A percentile compares a stretch with the other conserved stretches of the same genome.
Conservation (phyloP, 1,140 invertebrate genomes). For the Lerema accius region DNA sequence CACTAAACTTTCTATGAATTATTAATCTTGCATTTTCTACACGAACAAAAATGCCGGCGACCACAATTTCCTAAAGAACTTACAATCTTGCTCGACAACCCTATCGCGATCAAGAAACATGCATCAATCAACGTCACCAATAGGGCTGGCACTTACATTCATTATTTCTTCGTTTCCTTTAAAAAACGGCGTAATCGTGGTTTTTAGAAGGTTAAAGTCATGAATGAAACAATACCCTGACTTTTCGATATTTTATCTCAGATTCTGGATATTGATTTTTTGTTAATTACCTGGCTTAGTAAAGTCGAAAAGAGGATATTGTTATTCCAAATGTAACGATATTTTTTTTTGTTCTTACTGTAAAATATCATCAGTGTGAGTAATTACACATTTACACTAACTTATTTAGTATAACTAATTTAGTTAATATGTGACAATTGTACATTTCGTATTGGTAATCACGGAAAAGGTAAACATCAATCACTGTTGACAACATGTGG, state of each 20-base stretch:
- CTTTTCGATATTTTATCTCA: not conserved
- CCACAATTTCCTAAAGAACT: conserved; percentile 35
- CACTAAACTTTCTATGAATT: conserved; percentile 15
- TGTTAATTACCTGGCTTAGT: too few species aligned
- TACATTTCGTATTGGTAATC: too few species aligned
- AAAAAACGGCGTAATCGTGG: not conserved
- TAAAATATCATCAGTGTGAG: too few species aligned
- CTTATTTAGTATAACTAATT: too few species aligned
- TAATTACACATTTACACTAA: too few species aligned
- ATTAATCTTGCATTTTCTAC: conserved; percentile 19
- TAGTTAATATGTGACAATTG: too few species aligned
- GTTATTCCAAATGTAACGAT: too few species aligned
- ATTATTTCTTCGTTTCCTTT: conserved; percentile 5
- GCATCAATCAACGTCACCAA: conserved; percentile 27
- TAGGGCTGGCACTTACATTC: conserved; percentile 18
- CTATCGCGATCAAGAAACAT: conserved; percentile 41
- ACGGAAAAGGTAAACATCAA: too few species aligned
- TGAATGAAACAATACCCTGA: conserved; percentile 5
- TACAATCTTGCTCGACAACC: conserved; percentile 35
- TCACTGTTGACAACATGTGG: too few species aligned
- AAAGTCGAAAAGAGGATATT: too few species aligned
- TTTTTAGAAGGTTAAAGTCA: not conserved
- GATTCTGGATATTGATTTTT: too few species aligned
- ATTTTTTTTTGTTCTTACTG: too few species aligned
- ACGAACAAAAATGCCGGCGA: conserved; percentile 37